Base-by-base conservation (phyloP, 1,140 invertebrate genomes). In the Melitaea cinxia region DNA sequence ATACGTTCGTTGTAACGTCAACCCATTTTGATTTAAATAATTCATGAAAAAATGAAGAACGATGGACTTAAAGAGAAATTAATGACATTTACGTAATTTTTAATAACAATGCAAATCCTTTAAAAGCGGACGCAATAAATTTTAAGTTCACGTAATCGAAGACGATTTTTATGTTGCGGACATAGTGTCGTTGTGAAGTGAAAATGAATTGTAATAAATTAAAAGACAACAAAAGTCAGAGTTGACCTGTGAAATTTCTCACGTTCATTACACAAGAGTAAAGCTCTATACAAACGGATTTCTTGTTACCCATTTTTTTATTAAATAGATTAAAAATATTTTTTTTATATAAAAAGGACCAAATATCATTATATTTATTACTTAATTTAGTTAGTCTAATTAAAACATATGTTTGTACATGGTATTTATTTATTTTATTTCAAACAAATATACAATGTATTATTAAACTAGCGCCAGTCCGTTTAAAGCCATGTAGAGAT, bases 171-270 rank as follows among this genome's bases (percentile, higher is more conserved):
- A 35, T 56, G 35, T 15, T 28, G 21, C 21, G 42, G 57, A 3
- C 58, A 53, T 37, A 35, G 19, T 33, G 30, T 10, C 19, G 24
- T 14, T 47, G 33, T 2, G 17, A 58, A 58, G 55, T 58, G 37
- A 23, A 42, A 30, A 30, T 42, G 39, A 28, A 35, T 10, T 45
- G 55, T 58, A 58, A 58, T 58, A 58, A 58, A 58, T 62, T 47
- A 70, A 39, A 75, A 71, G 61, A 70, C 42, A 68, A 75, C 67
- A 68, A 74, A 81, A 37, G 35, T 37, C 35, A 73, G 64, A 54
- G 67, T 35, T 76, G 70, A 72, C 71, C 75, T 30, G 69, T 50
- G 64, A 75, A 74, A 58, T 78, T 67, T 84, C 76, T 77, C 76
- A 78, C 65, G 70, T 47, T 3, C 35, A 59, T 80, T 79, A 65